phyloP scores from a whole-genome alignment of 2,797 vertebrate species.

The Esox lucius region DNA sequence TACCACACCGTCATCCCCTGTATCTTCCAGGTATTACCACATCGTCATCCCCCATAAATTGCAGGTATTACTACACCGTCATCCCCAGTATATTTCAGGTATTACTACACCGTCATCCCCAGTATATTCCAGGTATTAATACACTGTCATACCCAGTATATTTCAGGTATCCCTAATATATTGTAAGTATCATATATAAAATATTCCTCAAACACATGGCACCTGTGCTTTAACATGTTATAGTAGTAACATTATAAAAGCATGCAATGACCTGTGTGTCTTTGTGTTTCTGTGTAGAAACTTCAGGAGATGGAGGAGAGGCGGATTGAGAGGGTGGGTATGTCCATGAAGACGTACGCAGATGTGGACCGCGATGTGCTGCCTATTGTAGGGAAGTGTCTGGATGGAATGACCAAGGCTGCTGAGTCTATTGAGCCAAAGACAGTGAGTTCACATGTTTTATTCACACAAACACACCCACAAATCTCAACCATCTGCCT shows the following conservation, averaged over 20 bases:
- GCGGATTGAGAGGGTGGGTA: constrained; percentile 84
- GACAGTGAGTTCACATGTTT: constrained; percentile 76
- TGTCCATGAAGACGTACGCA: constrained; percentile 90
- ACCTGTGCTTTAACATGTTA: neutral
- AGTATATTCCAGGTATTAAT: neutral
- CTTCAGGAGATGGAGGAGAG: constrained; percentile 97
- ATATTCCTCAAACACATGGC: constrained; percentile 47
- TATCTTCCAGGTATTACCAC: neutral
- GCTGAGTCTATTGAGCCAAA: constrained; percentile 89
- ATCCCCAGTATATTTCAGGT: neutral
- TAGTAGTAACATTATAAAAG: neutral
- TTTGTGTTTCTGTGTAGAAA: constrained; percentile 73
- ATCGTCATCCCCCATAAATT: neutral
- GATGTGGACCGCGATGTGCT: constrained; percentile 92
- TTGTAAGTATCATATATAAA: constrained; percentile 53
- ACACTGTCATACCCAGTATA: neutral
- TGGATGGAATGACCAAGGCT: constrained; percentile 92
- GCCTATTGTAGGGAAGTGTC: constrained; percentile 94
- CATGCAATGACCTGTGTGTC: neutral
- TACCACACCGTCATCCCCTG: neutral
- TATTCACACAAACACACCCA: constrained; percentile 1
- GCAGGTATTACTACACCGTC: neutral
- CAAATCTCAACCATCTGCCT: neutral
- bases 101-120: neutral
- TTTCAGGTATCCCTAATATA: neutral